Evolutionary conservation across 2,797 vertebrate genomes (phyloP), one percentile per base, ranked within the genome.

Genomic region (Antrozous pallidus): DNA sequence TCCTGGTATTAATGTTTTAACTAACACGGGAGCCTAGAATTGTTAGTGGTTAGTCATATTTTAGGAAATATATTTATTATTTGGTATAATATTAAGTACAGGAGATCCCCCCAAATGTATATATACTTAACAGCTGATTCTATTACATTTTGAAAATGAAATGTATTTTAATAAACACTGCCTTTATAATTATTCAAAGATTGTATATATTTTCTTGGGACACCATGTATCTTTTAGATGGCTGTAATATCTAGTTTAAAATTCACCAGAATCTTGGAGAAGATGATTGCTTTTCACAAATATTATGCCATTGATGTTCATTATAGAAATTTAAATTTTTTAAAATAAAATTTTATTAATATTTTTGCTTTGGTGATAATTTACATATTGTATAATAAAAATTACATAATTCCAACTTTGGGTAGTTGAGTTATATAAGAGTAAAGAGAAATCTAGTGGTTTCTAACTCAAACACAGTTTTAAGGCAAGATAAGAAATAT

Each of bases 401-500:
- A 42, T 85, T 90, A 95, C 54, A 90, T 26, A 40, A 71, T 54
- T 69, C 89, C 74, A 95, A 20, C 24, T 88, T 70, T 87, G 47
- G 10, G 40, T 92, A 90, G 56, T 84, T 87, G 89, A 94, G 22
- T 92, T 90, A 69, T 42, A 77, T 40, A 33, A 96, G 78, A 58
- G 56, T 93, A 87, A 96, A 54, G 40, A 92, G 0, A 79, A 88
- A 77, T 49, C 3, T 86, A 94, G 38, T 91, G 79, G 18, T 74
- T 95, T 75, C 67, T 94, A 96, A 96, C 91, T 97, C 88, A 95
- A 97, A 88, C 47, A 80, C 16, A 9, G 3, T 83, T 97, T 88
- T 63, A 54, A 96, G 45, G 14, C 89, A 88, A 80, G n/a, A 26
- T 70, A 73, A 93, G 71, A 96, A 71, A 94, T 70, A 90, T 63